Evolutionary conservation across 2,797 vertebrate species (phyloP), one percentile per base, ranked within the genome.

Genomic region (Falco novaeseelandiae): DNA sequence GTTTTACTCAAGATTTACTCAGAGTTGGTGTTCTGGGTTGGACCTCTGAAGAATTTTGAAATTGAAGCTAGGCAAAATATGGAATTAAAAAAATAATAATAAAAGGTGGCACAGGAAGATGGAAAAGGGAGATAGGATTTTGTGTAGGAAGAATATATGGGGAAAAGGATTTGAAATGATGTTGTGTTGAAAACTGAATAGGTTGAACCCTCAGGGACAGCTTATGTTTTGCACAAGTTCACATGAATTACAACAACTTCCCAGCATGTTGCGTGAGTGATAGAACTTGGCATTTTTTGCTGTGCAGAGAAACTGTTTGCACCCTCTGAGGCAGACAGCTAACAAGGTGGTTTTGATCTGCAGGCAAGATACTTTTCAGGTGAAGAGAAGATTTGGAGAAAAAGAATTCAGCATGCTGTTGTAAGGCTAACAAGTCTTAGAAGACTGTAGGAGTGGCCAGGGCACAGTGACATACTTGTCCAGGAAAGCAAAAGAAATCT

Each of bases 201-300:
- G 90, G 90, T 22, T 90, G 94, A 97, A 86, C 96, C 92, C 84
- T 94, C 72, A 72, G 69, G 90, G 65, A 67, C 86, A 83, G 32
- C 42, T 95, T 78, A 34, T 44, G n/a, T 89, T 83, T 95, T 97
- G 82, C 94, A 79, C 87, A 96, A 96, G 72, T 82, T 81, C 71
- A 61, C 55, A 44, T 83, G 78, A 86, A 77, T 96, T 92, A 61
- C 94, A 88, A 18, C 78, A 76, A 20, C 72, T 96, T 93, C 79
- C 87, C 80, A 76, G 81, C 79, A 78, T 3, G 4, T 87, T 97
- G 94, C 42, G 0, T 69, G 76, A 93, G 78, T 51, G 27, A 62
- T 65, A 89, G 62, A 95, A 89, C 85, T n/a, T 88, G 84, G 81
- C 34, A 15, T 65, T 51, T 94, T 91, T 81, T 95, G 46, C 83